phyloP scores from a whole-genome alignment of 2,113 vertebrate species.

The Bungarus multicinctus region DNA sequence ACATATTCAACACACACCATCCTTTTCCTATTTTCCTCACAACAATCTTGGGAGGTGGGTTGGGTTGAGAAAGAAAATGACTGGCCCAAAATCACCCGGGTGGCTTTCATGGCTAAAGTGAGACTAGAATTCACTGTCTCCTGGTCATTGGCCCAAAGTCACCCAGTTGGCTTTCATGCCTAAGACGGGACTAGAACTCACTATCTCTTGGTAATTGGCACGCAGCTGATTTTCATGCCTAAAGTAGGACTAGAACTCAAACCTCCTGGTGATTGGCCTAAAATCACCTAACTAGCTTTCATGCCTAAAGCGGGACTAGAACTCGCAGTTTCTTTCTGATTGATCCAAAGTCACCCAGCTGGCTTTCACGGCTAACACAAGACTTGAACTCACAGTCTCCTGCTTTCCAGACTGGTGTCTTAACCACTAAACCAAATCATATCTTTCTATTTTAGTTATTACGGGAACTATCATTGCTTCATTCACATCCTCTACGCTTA shows the following conservation, averaged over 20 bases:
- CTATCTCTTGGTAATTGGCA: not conserved
- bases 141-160: not conserved
- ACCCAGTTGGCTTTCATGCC: not conserved
- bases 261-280: too few relatives aligned
- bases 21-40: too few relatives aligned
- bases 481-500: not conserved
- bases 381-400: not conserved
- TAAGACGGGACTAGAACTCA: not conserved
- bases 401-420: not conserved
- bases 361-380: not conserved
- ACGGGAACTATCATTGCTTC: not conserved
- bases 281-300: too few relatives aligned
- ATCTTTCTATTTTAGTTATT: not conserved
- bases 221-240: not conserved
- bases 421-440: not conserved
- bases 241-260: not conserved
- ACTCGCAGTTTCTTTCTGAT: not conserved
- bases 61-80: too few relatives aligned
- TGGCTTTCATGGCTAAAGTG: too few relatives aligned
- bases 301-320: too few relatives aligned
- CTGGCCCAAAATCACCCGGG: too few relatives aligned
- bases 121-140: too few relatives aligned
- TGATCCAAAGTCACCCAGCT: not conserved
- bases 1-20: too few relatives aligned
- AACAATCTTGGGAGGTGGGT: too few relatives aligned